Base-by-base conservation (phyloP, 2,797 vertebrate species). In the Eulemur coronatus region DNA sequence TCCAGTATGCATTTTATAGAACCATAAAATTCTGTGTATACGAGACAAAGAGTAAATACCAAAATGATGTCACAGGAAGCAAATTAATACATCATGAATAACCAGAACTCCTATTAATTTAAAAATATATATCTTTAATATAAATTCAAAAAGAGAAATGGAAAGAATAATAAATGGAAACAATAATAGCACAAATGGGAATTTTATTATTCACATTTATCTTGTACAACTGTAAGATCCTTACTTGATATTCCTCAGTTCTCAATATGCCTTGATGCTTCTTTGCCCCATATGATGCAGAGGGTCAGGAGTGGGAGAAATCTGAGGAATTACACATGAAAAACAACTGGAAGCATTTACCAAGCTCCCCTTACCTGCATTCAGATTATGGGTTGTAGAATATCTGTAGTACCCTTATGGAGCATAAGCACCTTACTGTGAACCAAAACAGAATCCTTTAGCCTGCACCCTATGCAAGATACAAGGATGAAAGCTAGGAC, bases 171-270 rank as follows among this genome's bases (percentile, higher is more conserved):
- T 86, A 91, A 1, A 76, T 65, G 78, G 48, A 43, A 81, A 89
- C 82, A 90, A 38, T 89, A 94, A 94, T 46, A 80, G 80, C 5
- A 18, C 13, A 84, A 69, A 69, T 15, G 88, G 24, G 17, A 85
- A 75, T 95, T 81, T 90, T 92, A 86, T 92, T 85, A 43, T 82
- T 92, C 33, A 63, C n/a, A 89, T 88, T 93, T 96, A 43, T 63
- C 81, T 84, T 94, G 22, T 12, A 85, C 3, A 69, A 14, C 43
- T 28, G 35, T 69, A 87, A 93, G 61, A 84, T 89, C 57, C 13
- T 73, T 52, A 48, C 35, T 78, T 69, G 55, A 52, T 61, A 69
- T 50, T 88, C 41, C 14, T 72, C 89, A 4, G 7, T 30, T 88
- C 46, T 80, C 33, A 57, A 69, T 41, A 72, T 69, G 9, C 5